Percentiles rank a stretch among this genome's conserved stretches.
These are phyloP conservation scores for Cerastoderma edule DNA, from an alignment of 2,888 invertebrate genomes.

Conservation along the genomic window DNA sequence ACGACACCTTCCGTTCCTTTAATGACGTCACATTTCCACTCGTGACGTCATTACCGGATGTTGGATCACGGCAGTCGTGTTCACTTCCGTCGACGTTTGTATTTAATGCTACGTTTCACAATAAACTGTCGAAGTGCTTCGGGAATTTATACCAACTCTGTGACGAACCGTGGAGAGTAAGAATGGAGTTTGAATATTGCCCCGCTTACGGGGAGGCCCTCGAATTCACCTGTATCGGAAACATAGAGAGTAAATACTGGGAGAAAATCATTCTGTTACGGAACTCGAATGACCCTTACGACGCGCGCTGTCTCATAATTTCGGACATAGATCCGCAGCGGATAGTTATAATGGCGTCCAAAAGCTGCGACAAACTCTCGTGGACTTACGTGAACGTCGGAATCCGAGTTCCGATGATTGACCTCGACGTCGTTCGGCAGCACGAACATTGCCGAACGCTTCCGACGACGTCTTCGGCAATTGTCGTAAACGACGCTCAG, in stretches of 20 bases:
- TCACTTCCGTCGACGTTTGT: constrained; percentile 62
- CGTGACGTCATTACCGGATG: constrained; percentile 46
- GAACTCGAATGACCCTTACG: constrained; percentile 59
- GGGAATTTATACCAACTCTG: constrained; percentile 73
- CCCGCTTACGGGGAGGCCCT: constrained; percentile 29
- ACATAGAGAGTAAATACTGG: constrained; percentile 73
- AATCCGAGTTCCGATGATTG: constrained; percentile 59
- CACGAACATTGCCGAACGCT: constrained; percentile 65
- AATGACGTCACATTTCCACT: constrained; percentile 66
- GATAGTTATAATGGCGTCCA: constrained; percentile 64
- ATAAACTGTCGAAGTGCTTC: constrained; percentile 61
- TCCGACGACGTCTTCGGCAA: constrained; percentile 46
- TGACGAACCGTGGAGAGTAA: constrained; percentile 62
- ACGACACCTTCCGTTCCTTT: constrained; percentile 68
- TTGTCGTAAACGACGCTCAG: constrained; percentile 28
- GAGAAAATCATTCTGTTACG: constrained; percentile 71
- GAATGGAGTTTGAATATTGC: constrained; percentile 66
- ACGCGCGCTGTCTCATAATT: constrained; percentile 70
- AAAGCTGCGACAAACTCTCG: constrained; percentile 71
- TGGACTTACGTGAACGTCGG: constrained; percentile 68
- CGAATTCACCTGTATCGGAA: constrained; percentile 70
- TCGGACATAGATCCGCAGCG: constrained; percentile 63
- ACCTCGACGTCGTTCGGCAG: constrained; percentile 60
- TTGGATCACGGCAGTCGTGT: constrained; percentile 57
- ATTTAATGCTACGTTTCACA: constrained; percentile 61